Base-by-base conservation (phyloP, 2,113 vertebrate species). In the Pao palembangensis region DNA sequence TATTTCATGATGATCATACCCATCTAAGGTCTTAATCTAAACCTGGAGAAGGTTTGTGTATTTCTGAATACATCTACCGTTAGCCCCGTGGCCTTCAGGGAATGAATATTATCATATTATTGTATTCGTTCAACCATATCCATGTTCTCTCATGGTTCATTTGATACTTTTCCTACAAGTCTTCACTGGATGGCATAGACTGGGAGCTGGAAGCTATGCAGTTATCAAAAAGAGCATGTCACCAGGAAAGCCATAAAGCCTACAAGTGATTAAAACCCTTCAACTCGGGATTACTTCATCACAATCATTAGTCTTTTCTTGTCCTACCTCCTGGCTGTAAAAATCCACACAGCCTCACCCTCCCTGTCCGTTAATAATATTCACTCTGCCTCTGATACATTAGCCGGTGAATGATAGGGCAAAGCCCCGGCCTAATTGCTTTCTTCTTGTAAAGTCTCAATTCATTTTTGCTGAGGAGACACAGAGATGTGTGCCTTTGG, bases 361-460 rank as follows among this genome's bases (percentile, higher is more conserved):
- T 70, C 81, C 76, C 72, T 58, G n/a, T 81, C 71, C 79, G 72
- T 85, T 85, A 83, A 82, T 85, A 87, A 85, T 83, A 86, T 81
- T 87, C 88, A 82, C 84, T 84, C 79, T 76, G 79, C 83, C 83
- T 88, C 83, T 85, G 82, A 89, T 88, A 83, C 84, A 88, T 89
- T 88, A 88, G 86, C 85, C 75, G 75, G 80, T 86, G 86, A 88
- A 85, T 85, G 85, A 89, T 88, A 84, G 87, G 86, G 76, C 83
- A 83, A 73, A 86, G 82, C 84, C 81, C 80, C 62, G 85, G 81
- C 82, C 86, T 89, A 89, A 89, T 89, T 89, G 88, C 86, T 89
- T 89, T 88, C 84, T 83, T 89, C 88, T 88, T 86, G 86, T 86
- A 86, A 85, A 87, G 88, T 89, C 88, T 89, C 88, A 86, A 88